Evolutionary conservation across 1,140 invertebrate genomes (phyloP), one percentile per base, ranked within the genome.

Genomic region (Aphaenogaster ashmeadi): DNA sequence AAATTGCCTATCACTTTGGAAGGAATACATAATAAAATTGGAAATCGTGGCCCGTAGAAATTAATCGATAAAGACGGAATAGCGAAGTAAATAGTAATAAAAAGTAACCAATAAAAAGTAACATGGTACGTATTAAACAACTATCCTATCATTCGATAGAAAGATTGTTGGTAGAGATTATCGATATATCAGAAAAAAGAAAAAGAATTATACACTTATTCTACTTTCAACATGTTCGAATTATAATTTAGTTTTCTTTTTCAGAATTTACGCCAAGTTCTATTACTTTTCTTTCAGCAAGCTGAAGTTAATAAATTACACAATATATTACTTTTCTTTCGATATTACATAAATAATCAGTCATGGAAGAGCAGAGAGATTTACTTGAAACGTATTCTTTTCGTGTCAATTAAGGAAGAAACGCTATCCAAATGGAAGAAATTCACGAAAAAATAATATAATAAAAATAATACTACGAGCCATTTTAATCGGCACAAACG

Each of bases 361-460:
- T 84, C 27, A 60, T 84, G 80, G 54, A 84, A 84, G 80, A 74
- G 33, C n/a, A 3, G 5, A 6, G 5, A 6, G 9, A 74, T 56
- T 41, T 81, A 36, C 1, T 8, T 47, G 15, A 47, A 83, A 83
- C 18, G 33, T 80, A 67, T 60, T 58, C 5, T 83, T 56, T 58
- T 69, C 21, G 2, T 36, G 36, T 60, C 27, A 74, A 47, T 60
- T 38, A 36, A 74, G 54, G 54, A 83, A 83, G 38, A 74, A 84
- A 75, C 3, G 7, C 7, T 1, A 41, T 56, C 2, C 15, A n/a
- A 56, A 2, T 60, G 67, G 54, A 74, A 83, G 41, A 67, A 80
- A 67, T 52, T 80, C 13, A 9, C 36, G n/a, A 52, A 41, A 8
- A n/a, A 83, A 47, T 44, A 60, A 74, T 36, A 18, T 44, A 60